Evolutionary conservation across 2,113 vertebrate genomes (phyloP), one percentile per base, ranked within the genome.

Genomic region (Phylloscopus trochiloides): DNA sequence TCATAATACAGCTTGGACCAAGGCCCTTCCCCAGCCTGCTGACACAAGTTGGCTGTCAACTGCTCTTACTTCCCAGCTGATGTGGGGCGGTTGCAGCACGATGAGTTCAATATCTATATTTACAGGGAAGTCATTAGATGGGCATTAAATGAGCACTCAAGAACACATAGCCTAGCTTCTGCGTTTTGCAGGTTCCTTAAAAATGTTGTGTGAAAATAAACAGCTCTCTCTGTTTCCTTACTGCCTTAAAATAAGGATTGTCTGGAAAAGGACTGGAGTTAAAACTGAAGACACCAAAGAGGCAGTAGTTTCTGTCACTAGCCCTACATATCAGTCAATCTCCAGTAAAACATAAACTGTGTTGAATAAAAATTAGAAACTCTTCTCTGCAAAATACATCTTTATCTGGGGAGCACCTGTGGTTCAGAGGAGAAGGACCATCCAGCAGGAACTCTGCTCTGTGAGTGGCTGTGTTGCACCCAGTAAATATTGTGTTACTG

Each of bases 1-100:
- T 95, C 66, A 88, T 87, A 72, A 91, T 47, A 55, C 34, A 67
- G 73, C 65, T 75, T 96, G 95, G 96, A 85, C 58, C 73, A 45
- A 50, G 78, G 77, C 89, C 70, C 80, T 94, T 92, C 28, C 34
- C 62, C 73, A 92, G 89, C 91, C 45, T 91, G 80, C 86, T 91
- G 93, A 63, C 70, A 92, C 80, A 84, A 88, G 70, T 4, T 92
- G 80, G 32, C 77, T 89, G 52, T 81, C 89, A 36, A 10, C 51
- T 71, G 16, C 59, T 28, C 67, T 76, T 47, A 15, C 59, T 82
- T 86, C 48, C 48, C 48, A 92, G 43, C n/a, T 76, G 43, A 88
- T 63, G 51, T 32, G 79, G 80, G 68, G 76, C 68, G 43, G 43
- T 52, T 4, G 0, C 26, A 90, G 61, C 40, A 42, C 12, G 14